Base-by-base conservation (phyloP, 2,113 vertebrate species). In the Paralichthys olivaceus region DNA sequence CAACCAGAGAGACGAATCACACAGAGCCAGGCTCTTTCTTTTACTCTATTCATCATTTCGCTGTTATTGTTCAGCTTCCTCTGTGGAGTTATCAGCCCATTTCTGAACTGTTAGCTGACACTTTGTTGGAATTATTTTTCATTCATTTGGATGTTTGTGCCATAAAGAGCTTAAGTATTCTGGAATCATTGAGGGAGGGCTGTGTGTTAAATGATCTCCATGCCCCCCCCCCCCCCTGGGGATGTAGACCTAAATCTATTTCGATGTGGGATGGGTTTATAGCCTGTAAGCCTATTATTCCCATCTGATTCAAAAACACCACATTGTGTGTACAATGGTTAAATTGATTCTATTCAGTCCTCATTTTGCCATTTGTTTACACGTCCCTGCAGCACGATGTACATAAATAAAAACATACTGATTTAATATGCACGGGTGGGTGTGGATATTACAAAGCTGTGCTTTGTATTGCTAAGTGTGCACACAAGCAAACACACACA, bases 271-370 rank as follows among this genome's bases (percentile, higher is more conserved):
- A 89, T 79, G 54, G 79, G 89, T 81, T 94, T 91, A 93, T 76
- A 49, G 72, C 65, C 64, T 92, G 89, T 94, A 93, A 93, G 92
- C 91, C 90, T 90, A 91, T 94, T 91, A 92, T 91, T 89, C 75
- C 87, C 91, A 89, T 92, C 89, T 87, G 89, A 90, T 92, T 90
- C 81, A 59, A 75, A 81, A 87, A 89, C 87, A 88, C 53, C 87
- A 74, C 87, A 87, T 86, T 87, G 82, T 76, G 83, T 77, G 83
- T 77, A 80, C 83, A 74, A 86, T 64, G 32, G 72, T 78, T 75
- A 77, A 71, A 88, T 56, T 84, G 75, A 77, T 86, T 86, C 57
- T 60, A 57, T 65, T 80, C 34, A 77, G 47, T 69, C 28, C 62
- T 19, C 7, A 59, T 34, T 71, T 32, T 51, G 47, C 61, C 65